Base-by-base conservation (phyloP, 2,888 invertebrate genomes). In the Tetragonula carbonaria region DNA sequence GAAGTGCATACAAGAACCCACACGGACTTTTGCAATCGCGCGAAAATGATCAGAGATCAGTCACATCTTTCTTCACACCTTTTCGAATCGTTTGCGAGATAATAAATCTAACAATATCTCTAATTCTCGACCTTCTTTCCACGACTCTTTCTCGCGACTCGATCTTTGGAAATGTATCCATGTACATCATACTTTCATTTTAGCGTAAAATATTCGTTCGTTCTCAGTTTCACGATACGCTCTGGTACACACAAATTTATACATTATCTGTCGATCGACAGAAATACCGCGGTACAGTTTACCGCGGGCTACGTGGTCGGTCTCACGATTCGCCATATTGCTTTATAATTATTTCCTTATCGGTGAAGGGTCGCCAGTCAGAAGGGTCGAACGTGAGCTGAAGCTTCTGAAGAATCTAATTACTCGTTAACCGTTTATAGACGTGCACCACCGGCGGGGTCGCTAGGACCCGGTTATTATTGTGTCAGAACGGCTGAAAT, bases 341-440 rank as follows among this genome's bases (percentile, higher is more conserved):
- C 45, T 70, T 63, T 23, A 59, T 63, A 82, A 82, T 76, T 76
- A 59, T 76, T 80, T 72, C 23, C 21, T n/a, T 23, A 13, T n/a
- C 59, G 45, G 59, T 23, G 28, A 2, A 14, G 4, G 57, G 14
- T 57, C 38, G 66, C 8, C 16, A 16, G 28, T 38, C 33, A 14
- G 33, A 63, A 55, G 55, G 28, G 45, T 51, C 55, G 67, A 28
- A 51, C 67, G 72, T n/a, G 33, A 57, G n/a, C 23, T 23, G 23
- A 23, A 23, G 23, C 72, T 82, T 83, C 68, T 28, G 23, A 23
- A 73, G 76, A 73, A 76, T 68, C 57, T 73, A 82, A 83, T 83
- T 73, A 83, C 62, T 70, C 51, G 53, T 77, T 70, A 72, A 70
- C 57, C 28, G 51, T 73, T 57, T 53, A 50, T 59, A 67, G 53